These are phyloP conservation scores for Homalodisca vitripennis DNA, from an alignment of 1,140 invertebrate genomes.

Conservation along the genomic window DNA sequence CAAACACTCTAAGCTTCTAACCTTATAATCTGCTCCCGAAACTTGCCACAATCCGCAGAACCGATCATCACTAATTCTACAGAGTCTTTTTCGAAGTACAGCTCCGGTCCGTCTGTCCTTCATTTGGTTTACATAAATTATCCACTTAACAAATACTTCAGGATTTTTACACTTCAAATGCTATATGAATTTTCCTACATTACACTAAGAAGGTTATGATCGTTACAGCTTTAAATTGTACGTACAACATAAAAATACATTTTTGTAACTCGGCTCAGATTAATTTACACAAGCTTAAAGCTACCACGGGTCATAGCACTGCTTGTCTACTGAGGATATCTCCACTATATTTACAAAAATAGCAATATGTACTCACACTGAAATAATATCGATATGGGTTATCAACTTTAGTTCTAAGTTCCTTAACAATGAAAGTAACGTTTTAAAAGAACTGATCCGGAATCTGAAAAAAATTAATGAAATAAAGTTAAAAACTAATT, in stretches of 20 bases:
- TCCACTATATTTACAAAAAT: constrained; percentile 26
- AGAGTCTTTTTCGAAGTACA: constrained; percentile 27
- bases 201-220: constrained; percentile 23
- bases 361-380: constrained; percentile 22
- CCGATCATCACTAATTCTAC: constrained; percentile 19
- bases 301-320: constrained; percentile 22
- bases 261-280: constrained; percentile 24
- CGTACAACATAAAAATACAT: constrained; percentile 21
- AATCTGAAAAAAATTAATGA: background rate
- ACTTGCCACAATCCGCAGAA: background rate
- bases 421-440: background rate
- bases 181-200: constrained; percentile 14
- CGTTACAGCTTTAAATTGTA: constrained; percentile 9
- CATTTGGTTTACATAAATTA: constrained; percentile 19
- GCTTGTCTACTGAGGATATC: constrained; percentile 1
- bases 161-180: constrained; percentile 15
- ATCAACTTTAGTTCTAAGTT: constrained; percentile 9
- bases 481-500: background rate
- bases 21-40: no score
- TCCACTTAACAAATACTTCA: constrained; percentile 14
- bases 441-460: background rate
- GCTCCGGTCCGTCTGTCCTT: background rate
- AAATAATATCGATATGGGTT: constrained; percentile 26
- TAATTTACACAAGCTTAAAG: constrained; percentile 25
- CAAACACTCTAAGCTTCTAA: constrained; percentile 8